Percentiles rank a stretch among this genome's conserved stretches.
Evolutionary conservation across 1,140 invertebrate species (phyloP).

Genomic region (Drosophila varians): DNA sequence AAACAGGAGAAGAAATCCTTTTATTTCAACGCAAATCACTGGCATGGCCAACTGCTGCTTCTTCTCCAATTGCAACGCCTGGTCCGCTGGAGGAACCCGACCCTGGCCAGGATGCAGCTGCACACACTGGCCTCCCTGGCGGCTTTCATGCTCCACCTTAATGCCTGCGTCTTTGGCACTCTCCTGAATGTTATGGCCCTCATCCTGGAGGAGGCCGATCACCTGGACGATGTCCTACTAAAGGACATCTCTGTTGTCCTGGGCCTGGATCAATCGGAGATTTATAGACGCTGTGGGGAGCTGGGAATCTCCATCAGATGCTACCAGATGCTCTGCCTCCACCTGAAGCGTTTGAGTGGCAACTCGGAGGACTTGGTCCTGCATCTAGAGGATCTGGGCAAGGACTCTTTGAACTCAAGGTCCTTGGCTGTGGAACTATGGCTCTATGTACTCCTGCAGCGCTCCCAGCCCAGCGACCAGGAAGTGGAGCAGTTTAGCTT

Average conservation of each 20-base stretch:
- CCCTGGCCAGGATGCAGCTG: constrained; percentile 11
- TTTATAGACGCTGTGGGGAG: constrained; percentile 19
- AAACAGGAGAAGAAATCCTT: neutral
- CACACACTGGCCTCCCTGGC: constrained; percentile 16
- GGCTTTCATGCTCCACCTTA: neutral
- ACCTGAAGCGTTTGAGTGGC: constrained; percentile 45
- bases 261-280: constrained; percentile 12
- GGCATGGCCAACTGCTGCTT: constrained; percentile 36
- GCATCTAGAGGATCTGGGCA: constrained; percentile 9
- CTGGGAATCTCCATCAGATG: constrained; percentile 23
- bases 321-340: constrained; percentile 51
- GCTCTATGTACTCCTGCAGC: constrained; percentile 35
- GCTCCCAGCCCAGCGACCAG: neutral
- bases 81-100: constrained; percentile 14
- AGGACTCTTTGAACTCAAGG: neutral
- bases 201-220: constrained; percentile 7
- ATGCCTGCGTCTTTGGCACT: constrained; percentile 84
- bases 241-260: neutral
- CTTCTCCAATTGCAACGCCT: constrained; percentile 30
- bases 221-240: neutral
- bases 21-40: neutral
- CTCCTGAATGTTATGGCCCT: constrained; percentile 33
- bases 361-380: neutral
- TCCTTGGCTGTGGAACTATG: constrained; percentile 32
- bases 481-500: constrained; percentile 60